phyloP scores from a whole-genome alignment of 2,113 vertebrate species.

The Mugil cephalus region DNA sequence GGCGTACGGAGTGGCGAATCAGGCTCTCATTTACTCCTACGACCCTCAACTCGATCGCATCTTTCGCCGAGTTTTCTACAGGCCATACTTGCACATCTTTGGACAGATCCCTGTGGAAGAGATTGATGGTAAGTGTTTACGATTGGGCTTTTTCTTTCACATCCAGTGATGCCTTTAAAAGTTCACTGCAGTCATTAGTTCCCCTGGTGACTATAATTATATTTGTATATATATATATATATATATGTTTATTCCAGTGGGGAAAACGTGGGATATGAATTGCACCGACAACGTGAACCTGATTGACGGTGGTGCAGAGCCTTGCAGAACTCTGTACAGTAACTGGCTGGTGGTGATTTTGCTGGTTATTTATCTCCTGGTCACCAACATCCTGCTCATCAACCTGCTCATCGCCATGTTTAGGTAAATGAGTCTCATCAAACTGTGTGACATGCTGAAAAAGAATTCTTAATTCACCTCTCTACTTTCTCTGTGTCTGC shows the following conservation, averaged over 20 bases:
- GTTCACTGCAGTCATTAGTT: too few relatives aligned
- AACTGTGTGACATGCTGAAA: background rate
- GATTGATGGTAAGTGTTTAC: constrained; percentile 85
- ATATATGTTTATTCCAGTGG: constrained; percentile 75
- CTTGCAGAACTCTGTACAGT: constrained; percentile 84
- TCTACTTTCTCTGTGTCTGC: background rate
- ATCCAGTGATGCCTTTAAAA: too few relatives aligned
- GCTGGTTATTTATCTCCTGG: constrained; percentile 89
- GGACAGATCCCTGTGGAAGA: constrained; percentile 91
- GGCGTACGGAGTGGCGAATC: constrained; percentile 92
- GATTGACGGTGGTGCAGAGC: constrained; percentile 71
- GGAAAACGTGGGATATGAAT: constrained; percentile 60
- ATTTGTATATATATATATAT: too few relatives aligned
- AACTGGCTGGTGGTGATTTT: constrained; percentile 94
- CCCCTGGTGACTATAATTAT: too few relatives aligned
- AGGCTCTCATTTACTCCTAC: constrained; percentile 87
- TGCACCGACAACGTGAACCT: constrained; percentile 84
- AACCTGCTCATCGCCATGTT: constrained; percentile 95
- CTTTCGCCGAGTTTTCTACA: constrained; percentile 90
- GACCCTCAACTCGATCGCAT: constrained; percentile 82
- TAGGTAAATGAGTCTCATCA: constrained; percentile 80
- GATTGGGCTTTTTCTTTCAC: too few relatives aligned
- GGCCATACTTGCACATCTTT: constrained; percentile 92
- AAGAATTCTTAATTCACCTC: background rate
- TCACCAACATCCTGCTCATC: constrained; percentile 93